phyloP scores from a whole-genome alignment of 2,113 vertebrate species.

The Lagopus muta region DNA sequence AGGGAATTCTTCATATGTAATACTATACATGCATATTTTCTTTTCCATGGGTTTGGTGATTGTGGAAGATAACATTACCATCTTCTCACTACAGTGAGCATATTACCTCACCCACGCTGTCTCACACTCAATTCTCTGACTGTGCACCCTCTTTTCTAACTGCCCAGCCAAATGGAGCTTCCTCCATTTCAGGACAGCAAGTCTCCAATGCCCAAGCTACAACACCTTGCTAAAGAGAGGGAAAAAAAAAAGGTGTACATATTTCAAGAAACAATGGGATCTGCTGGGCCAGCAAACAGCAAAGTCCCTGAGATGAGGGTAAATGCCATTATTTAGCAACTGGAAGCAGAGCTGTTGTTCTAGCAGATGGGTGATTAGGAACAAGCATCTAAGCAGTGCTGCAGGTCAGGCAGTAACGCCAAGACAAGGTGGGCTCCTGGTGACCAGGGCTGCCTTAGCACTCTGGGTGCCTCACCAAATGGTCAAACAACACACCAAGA shows the following conservation, averaged over 20 bases:
- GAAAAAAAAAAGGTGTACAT: neutral
- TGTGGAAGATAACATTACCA: neutral
- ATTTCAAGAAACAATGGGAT: neutral
- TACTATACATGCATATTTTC: rapidly evolving
- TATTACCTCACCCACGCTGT: neutral
- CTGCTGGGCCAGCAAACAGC: neutral
- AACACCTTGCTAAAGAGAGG: rapidly evolving
- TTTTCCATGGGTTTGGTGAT: rapidly evolving
- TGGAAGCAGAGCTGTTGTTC: neutral
- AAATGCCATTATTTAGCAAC: neutral
- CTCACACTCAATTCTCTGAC: rapidly evolving
- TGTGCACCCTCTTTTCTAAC: neutral
- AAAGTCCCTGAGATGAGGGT: neutral
- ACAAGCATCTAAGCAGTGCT: neutral
- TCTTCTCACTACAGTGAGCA: neutral
- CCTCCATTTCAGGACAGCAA: rapidly evolving
- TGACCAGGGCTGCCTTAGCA: rapidly evolving
- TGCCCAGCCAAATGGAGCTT: rapidly evolving
- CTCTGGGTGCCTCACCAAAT: neutral
- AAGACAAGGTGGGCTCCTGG: neutral
- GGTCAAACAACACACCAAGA: neutral
- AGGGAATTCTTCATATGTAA: neutral
- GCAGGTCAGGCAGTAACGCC: rapidly evolving
- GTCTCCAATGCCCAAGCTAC: neutral
- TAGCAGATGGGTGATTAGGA: neutral